Evolutionary conservation across 1,140 invertebrate species (phyloP).

Genomic region (Trissolcus basalis): DNA sequence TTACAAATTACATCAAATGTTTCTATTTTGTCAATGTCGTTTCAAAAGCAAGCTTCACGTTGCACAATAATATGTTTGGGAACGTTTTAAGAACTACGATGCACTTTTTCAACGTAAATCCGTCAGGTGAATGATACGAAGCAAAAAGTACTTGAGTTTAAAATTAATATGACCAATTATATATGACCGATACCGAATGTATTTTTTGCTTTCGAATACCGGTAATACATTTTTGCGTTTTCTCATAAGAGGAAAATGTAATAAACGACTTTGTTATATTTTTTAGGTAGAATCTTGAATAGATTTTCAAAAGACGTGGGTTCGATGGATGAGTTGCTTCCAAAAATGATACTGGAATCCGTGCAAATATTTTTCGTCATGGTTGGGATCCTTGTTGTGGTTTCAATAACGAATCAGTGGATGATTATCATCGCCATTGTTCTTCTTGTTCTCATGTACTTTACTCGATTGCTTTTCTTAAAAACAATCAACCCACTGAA

Average conservation of each 20-base stretch:
- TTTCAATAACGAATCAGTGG: slow-evolving; percentile 78
- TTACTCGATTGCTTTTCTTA: slow-evolving; percentile 79
- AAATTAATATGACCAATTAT: too few species aligned
- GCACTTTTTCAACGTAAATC: slow-evolving; percentile 90
- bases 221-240: too few species aligned
- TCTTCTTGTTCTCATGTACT: slow-evolving; percentile 76
- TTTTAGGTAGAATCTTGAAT: slow-evolving; percentile 82
- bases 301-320: slow-evolving; percentile 89
- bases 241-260: too few species aligned
- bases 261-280: too few species aligned
- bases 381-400: slow-evolving; percentile 76
- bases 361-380: slow-evolving; percentile 75
- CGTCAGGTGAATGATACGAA: slow-evolving; percentile 78
- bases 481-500: slow-evolving; percentile 79
- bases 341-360: slow-evolving; percentile 82
- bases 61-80: slow-evolving; percentile 91
- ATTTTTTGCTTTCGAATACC: too few species aligned
- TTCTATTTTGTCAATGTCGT: slow-evolving; percentile 87
- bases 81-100: slow-evolving; percentile 85
- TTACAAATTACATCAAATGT: slow-evolving; percentile 79
- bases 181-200: too few species aligned
- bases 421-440: slow-evolving; percentile 78
- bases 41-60: slow-evolving; percentile 85
- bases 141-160: too few species aligned
- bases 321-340: slow-evolving; percentile 87